Base-by-base conservation (phyloP, 2,797 vertebrate species). In the Gobio occitaniae region DNA sequence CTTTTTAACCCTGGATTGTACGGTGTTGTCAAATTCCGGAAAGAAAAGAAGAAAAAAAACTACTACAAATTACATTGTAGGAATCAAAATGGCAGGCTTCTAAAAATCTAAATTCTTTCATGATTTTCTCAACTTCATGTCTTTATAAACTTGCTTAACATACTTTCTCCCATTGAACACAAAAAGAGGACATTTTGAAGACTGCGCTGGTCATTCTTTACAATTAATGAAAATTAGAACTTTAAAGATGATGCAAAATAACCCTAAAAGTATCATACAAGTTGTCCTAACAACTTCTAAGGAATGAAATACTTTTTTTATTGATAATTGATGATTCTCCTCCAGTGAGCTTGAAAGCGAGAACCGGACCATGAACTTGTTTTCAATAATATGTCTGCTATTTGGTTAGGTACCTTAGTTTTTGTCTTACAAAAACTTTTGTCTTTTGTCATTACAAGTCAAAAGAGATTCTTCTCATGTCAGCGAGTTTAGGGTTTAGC, bases 1-100 rank as follows among this genome's bases (percentile, higher is more conserved):
- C 69, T 79, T 61, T 80, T 66, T 79, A 54, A 85, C n/a, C 61
- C 41, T 19, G 29, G 6, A 36, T 32, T 32, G 8, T 52, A 47
- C 9, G 1, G 15, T 11, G 25, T 54, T 41, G 9, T 1, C 66
- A 69, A 21, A 41, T 69, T 0, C 2, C 10, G 2, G 25, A 50
- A 48, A 56, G 3, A 3, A 52, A 15, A 15, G 13, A 0, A 0
- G 13, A 48, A 48, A 71, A 52, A 13, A 47, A 13, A 70, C 10
- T 17, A 29, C 44, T 9, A 25, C 1, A 50, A 29, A 50, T 17
- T 50, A 4, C 16, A 29, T 16, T 10, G 15, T 32, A 5, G 47
- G 25, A 72, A 29, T 29, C 25, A 72, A 72, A 72, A 50, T 72
- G 4, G 4, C 8, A 50, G n/a, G 44, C 3, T 50, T 48, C n/a